Percentiles rank a stretch among this genome's conserved stretches.
These are phyloP conservation scores for Latrodectus geometricus DNA, from an alignment of 1,140 invertebrate genomes.

Conservation along the genomic window DNA sequence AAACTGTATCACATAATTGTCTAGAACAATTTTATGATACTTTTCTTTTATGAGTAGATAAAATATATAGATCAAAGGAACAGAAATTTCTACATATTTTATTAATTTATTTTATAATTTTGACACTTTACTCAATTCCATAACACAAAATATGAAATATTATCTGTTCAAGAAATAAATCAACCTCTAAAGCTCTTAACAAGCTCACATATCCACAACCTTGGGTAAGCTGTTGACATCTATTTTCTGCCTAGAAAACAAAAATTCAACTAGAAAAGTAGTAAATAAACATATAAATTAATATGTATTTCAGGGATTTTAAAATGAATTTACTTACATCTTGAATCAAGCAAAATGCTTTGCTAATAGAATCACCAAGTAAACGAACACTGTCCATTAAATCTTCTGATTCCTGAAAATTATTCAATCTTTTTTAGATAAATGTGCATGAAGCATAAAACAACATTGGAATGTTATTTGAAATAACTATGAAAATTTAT, in stretches of 20 bases:
- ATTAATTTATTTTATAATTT: no score
- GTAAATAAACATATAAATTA: not conserved
- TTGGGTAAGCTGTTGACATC: conserved; percentile 77
- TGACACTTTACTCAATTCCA: no score
- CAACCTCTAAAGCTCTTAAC: conserved; percentile 74
- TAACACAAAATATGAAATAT: no score
- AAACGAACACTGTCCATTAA: conserved; percentile 76
- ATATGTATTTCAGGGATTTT: not conserved
- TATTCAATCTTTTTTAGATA: not conserved
- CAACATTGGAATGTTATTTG: no score
- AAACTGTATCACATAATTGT: no score
- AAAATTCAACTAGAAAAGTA: not conserved
- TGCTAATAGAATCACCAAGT: conserved; percentile 74
- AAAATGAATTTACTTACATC: conserved; percentile 68
- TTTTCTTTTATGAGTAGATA: no score
- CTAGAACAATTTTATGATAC: no score
- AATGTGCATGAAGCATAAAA: no score
- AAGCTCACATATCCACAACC: conserved; percentile 76
- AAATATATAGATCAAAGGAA: no score
- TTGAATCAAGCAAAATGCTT: conserved; percentile 73
- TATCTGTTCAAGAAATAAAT: not conserved
- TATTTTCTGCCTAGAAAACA: conserved; percentile 66
- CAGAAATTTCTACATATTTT: no score
- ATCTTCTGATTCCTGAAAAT: conserved; percentile 72
- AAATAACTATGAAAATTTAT: not conserved